Base-by-base conservation (phyloP, 2,113 vertebrate genomes). In the Catharus minimus region DNA sequence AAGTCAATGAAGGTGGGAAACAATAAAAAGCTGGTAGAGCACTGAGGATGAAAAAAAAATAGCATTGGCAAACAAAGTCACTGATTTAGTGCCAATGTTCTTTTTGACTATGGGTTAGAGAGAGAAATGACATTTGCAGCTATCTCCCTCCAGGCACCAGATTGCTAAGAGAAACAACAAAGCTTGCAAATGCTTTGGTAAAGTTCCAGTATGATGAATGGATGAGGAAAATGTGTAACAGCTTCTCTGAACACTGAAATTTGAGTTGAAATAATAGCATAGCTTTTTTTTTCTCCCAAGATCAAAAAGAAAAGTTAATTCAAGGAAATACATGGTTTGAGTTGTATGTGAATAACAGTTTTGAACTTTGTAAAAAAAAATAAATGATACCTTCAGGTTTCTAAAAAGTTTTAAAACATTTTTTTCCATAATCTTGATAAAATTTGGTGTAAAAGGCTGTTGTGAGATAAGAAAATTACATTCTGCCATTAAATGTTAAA, bases 121-220 rank as follows among this genome's bases (percentile, higher is more conserved):
- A 65, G 44, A 86, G 32, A 87, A 80, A 80, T 44, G 74, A 24
- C 68, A 58, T 84, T 71, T 83, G 61, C 41, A 66, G 36, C 46
- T 41, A 10, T 62, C 32, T 78, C 30, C 32, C 61, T 66, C 28
- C 30, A 77, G 69, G 84, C 61, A 73, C 32, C 58, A 88, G 86
- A 60, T 67, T 82, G 82, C 76, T 56, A 44, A 76, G 21, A 66
- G 55, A 91, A 46, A 47, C 32, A 86, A 77, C 32, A 76, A 74
- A 86, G 41, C 64, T 79, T 92, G 62, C 21, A 90, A 86, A 76
- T 60, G 71, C 53, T 79, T 79, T 95, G 87, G 69, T 62, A 77
- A 62, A 55, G 27, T 92, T 83, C 81, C 56, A 81, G 27, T 19
- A 6, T 64, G 18, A 36, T 78, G 36, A 84, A 89, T 33, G 46